phyloP scores from a whole-genome alignment of 2,113 vertebrate genomes.

The Orthonyx spaldingii region DNA sequence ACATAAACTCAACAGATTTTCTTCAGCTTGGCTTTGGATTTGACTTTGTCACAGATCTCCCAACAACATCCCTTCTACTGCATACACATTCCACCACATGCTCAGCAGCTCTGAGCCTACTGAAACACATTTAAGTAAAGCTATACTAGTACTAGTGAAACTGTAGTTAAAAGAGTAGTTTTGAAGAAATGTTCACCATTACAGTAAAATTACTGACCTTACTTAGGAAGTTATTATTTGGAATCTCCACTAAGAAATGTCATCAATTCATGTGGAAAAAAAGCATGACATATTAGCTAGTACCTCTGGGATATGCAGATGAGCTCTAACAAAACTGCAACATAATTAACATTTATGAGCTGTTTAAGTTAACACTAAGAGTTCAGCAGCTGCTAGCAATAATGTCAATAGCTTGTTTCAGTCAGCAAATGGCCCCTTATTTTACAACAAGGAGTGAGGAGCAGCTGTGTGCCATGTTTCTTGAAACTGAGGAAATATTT shows the following conservation, averaged over 20 bases:
- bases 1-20: background rate
- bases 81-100: background rate
- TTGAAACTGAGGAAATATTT: background rate
- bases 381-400: constrained; percentile 45
- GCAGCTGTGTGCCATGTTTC: constrained; percentile 21
- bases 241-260: background rate
- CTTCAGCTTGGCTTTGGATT: background rate
- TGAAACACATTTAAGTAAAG: background rate
- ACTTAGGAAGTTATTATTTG: background rate
- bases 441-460: constrained; percentile 11
- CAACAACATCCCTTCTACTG: background rate
- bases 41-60: background rate
- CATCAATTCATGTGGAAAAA: background rate
- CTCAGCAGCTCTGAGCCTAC: background rate
- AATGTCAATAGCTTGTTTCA: constrained; percentile 34
- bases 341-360: constrained; percentile 51
- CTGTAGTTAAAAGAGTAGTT: background rate
- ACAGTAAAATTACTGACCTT: background rate
- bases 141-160: background rate
- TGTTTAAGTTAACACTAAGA: constrained; percentile 17
- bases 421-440: background rate
- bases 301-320: constrained; percentile 1
- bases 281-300: background rate
- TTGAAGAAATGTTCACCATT: background rate
- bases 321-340: constrained; percentile 17